Evolutionary conservation across 2,888 invertebrate genomes (phyloP), one percentile per base, ranked within the genome.

Genomic region (Scrobipalpa atriplicella): DNA sequence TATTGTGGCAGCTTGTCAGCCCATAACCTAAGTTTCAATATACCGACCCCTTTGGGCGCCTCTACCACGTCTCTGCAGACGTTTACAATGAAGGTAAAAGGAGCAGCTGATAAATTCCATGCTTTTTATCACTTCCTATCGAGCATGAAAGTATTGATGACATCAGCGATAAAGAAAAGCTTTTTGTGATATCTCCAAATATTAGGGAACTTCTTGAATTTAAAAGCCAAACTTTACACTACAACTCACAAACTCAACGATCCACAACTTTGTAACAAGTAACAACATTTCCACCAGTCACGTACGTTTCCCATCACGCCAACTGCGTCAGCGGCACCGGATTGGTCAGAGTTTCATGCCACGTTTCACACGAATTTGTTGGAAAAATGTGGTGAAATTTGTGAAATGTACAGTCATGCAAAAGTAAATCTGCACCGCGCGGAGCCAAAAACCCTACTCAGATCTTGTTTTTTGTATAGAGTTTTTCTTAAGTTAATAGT

Each of bases 291-390:
- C 52, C 19, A 52, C 52, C 52, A 52, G 19, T 52, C 52, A 52
- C 52, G 52, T 52, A 18, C 16, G 19, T 21, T 18, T 21, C 52
- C 52, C 11, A 51, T 51, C 18, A 18, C 18, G 51, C 18, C 51
- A 51, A 51, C 51, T 51, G 51, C 51, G 52, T 52, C 52, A 19
- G 52, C 52, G 52, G 52, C 19, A 10, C 16, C 52, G 52, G 52
- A 52, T 52, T 52, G 16, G 52, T 52, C 19, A n/a, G 19, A 18
- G 8, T 19, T 52, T 52, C 52, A 19, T 18, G 19, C 52, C 52
- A 52, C 52, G 52, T 52, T 52, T 21, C 52, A 52, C 18, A 8
- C 52, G 52, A 52, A 56, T 56, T 56, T 29, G 56, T 10, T 29
- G 29, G 36, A 19, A n/a, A 36, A 36, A 36, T 29, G 56, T 56